These are phyloP conservation scores for Chlorops oryzae DNA, from an alignment of 1,140 invertebrate genomes.

Conservation along the genomic window DNA sequence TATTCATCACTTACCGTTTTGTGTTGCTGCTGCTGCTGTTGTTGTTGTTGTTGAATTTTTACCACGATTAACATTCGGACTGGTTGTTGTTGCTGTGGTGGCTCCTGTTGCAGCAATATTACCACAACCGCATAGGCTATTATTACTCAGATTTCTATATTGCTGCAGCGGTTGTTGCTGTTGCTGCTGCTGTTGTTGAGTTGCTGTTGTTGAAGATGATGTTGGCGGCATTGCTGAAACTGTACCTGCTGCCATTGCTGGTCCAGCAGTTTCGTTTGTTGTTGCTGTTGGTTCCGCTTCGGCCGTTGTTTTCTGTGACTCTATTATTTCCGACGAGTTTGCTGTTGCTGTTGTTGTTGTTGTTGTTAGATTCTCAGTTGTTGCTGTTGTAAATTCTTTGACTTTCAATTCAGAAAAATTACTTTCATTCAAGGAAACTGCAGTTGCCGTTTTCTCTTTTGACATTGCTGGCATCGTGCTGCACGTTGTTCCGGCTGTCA, in stretches of 20 bases:
- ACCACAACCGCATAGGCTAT: slow-evolving; percentile 2
- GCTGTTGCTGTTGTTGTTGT: slow-evolving; percentile 16
- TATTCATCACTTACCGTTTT: too few relatives aligned
- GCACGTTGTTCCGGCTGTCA: slow-evolving; percentile 15
- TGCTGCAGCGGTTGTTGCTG: slow-evolving; percentile 24
- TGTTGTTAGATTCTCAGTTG: slow-evolving; percentile 24
- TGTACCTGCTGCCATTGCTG: slow-evolving; percentile 15
- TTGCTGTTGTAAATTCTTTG: slow-evolving; percentile 23
- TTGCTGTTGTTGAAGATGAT: not conserved
- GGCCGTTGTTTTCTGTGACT: slow-evolving; percentile 3
- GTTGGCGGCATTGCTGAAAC: not conserved
- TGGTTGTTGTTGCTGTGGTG: slow-evolving; percentile 11
- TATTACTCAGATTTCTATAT: slow-evolving; percentile 26
- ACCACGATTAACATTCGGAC: too few relatives aligned
- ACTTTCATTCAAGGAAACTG: slow-evolving; percentile 37
- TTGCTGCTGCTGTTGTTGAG: slow-evolving; percentile 27
- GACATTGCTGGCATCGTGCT: slow-evolving; percentile 44
- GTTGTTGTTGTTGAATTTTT: slow-evolving; percentile 24
- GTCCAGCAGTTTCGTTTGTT: slow-evolving; percentile 2
- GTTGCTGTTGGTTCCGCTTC: slow-evolving; percentile 6
- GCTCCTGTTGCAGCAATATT: slow-evolving; percentile 9
- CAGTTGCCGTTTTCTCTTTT: slow-evolving; percentile 42
- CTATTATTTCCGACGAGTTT: slow-evolving; percentile 8
- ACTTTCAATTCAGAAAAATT: slow-evolving; percentile 33
- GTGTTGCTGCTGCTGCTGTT: slow-evolving; percentile 7